Evolutionary conservation across 2,888 invertebrate genomes (phyloP).

Genomic region (Leptodirus hochenwartii): DNA sequence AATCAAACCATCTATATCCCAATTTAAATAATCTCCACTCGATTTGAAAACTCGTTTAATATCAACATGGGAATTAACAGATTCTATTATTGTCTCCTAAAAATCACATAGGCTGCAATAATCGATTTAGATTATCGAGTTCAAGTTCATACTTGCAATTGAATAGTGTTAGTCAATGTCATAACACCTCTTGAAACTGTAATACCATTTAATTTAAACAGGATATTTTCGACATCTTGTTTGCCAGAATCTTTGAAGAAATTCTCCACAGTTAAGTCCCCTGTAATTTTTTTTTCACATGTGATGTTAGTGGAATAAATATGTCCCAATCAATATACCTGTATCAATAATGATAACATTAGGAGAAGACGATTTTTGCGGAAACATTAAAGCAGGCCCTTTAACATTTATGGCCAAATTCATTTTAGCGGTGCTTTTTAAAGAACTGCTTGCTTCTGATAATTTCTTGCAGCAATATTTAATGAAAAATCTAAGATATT

Average conservation of each 20-base stretch:
- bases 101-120: constrained; percentile 8
- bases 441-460: constrained; percentile 20
- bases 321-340: constrained; percentile 27
- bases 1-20: constrained; percentile 45
- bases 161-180: constrained; percentile 51
- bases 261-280: constrained; percentile 61
- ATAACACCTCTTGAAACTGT: constrained; percentile 52
- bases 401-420: constrained; percentile 29
- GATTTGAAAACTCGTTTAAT: constrained; percentile 42
- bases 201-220: constrained; percentile 47
- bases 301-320: not conserved
- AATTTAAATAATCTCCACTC: constrained; percentile 16
- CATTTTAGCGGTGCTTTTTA: constrained; percentile 23
- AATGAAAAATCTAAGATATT: constrained; percentile 7
- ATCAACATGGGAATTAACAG: constrained; percentile 50
- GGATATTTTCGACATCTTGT: constrained; percentile 48
- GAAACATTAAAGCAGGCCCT: constrained; percentile 56
- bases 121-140: not conserved
- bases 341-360: constrained; percentile 58
- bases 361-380: constrained; percentile 62
- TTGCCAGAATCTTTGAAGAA: constrained; percentile 39
- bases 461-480: constrained; percentile 17
- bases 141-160: constrained; percentile 43
- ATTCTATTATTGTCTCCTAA: constrained; percentile 58
- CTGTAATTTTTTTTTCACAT: constrained; percentile 23